Conservation (phyloP, 53 echinoderm and acorn worm species). For the Arbacia lixula region DNA sequence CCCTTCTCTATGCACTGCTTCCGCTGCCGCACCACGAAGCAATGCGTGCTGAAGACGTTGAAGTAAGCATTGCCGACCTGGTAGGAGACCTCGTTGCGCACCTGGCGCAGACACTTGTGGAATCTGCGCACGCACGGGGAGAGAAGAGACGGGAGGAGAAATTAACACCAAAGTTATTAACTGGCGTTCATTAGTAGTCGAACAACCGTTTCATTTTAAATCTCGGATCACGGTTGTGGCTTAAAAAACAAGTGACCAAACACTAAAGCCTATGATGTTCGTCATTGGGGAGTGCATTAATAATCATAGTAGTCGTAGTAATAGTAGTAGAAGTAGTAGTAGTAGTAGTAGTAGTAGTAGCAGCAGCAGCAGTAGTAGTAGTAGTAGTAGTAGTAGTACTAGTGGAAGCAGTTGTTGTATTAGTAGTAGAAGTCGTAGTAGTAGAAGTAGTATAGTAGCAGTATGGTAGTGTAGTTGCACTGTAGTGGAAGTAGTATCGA, state of each 20-base stretch:
- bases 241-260: no score
- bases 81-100: conserved; percentile 40
- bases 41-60: conserved; percentile 75
- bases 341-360: neutral
- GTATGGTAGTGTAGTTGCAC: neutral
- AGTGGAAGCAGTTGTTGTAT: neutral
- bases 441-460: neutral
- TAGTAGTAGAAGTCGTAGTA: neutral
- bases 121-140: no score
- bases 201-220: no score
- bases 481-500: no score
- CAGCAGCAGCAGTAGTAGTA: neutral
- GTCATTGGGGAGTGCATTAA: neutral
- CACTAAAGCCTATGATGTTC: neutral
- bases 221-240: no score
- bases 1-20: conserved; percentile 74
- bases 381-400: neutral
- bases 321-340: neutral
- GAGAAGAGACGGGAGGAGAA: no score
- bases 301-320: neutral
- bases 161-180: no score
- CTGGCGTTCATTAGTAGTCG: no score
- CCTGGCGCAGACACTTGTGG: conserved; percentile 72
- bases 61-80: conserved; percentile 78
- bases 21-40: conserved; percentile 76